Evolutionary conservation across 2,797 vertebrate genomes (phyloP), one percentile per base, ranked within the genome.

Genomic region (Xiphorhynchus erythropygius): DNA sequence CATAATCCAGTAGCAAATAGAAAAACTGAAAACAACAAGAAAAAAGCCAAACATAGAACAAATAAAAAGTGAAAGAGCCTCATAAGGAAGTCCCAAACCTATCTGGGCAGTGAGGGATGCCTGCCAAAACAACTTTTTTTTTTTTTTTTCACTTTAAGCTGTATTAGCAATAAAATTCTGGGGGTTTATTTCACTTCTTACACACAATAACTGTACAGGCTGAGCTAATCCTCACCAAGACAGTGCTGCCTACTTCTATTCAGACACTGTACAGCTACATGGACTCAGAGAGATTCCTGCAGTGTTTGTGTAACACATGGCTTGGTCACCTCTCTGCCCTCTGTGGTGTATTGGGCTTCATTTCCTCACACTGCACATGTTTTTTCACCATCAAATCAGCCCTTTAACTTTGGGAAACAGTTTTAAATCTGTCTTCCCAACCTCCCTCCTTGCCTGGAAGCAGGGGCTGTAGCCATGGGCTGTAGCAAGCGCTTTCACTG

Each of bases 271-370:
- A 0, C 32, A 47, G 11, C 42, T 18, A 1, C 59, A 32, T 1
- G 0, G 33, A 30, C 25, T 37, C 13, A 2, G 5, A 24, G 18
- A 8, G 67, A 42, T 64, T 28, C 50, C 50, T 52, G 27, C 50
- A 52, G 33, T 23, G 33, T 52, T 35, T 39, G 13, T 16, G 6
- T 18, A 19, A 27, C 0, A 0, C 21, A 3, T 13, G 55, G 21
- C 13, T 17, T 3, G 0, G 7, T 52, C 56, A 30, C 50, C 50
- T 75, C 28, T 60, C 33, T 52, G 32, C 37, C 76, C 57, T 41
- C 90, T 42, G 12, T 9, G 3, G 24, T 59, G 24, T 18, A 9
- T 37, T 37, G 33, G 16, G 24, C 33, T 37, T 59, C 18, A 1
- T 52, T 32, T 42, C 84, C 64, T 81, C 32, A 39, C 37, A 5